Evolutionary conservation across 1,140 invertebrate species (phyloP), one percentile per base, ranked within the genome.

Genomic region (Solenopsis invicta): DNA sequence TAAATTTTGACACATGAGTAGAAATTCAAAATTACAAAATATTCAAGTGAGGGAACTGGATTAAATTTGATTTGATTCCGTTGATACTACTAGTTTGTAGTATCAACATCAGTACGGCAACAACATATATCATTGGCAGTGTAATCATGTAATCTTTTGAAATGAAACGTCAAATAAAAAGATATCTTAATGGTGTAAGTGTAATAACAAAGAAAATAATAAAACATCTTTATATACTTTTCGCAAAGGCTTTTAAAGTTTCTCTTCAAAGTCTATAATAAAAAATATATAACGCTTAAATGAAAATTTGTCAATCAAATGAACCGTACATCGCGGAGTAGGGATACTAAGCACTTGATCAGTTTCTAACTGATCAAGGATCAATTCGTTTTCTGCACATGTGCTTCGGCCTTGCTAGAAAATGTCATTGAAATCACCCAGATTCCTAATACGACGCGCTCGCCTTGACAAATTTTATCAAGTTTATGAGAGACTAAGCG

Each of bases 381-480:
- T 21, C 4, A 59, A 59, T 41, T 37, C 5, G n/a, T 75, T 54
- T 10, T n/a, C 34, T 16, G 54, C 34, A 41, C 12, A 59, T 59
- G n/a, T 59, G 16, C 41, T 75, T 41, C 8, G 18, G 54, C 34
- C 52, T 61, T 21, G 54, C 8, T 59, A 21, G 10, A 5, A 54
- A 18, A 76, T 56, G 18, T 76, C 54, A 76, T 45, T 76, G 34
- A 24, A 41, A 74, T 74, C 18, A 52, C 29, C 24, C 24, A 72
- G 16, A 34, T 24, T 74, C 21, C 34, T 76, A 59, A 61, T 61
- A 59, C 2, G n/a, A 21, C 21, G 10, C 10, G 29, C n/a, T 75
- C 18, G 18, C 52, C 72, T 75, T 56, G 50, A 59, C 12, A 56
- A 34, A n/a, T 29, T 74, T 74, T 74, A 34, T 52, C 9, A 9